Evolutionary conservation across 2,888 invertebrate genomes (phyloP), one percentile per base, ranked within the genome.

Genomic region (Agrochola litura): DNA sequence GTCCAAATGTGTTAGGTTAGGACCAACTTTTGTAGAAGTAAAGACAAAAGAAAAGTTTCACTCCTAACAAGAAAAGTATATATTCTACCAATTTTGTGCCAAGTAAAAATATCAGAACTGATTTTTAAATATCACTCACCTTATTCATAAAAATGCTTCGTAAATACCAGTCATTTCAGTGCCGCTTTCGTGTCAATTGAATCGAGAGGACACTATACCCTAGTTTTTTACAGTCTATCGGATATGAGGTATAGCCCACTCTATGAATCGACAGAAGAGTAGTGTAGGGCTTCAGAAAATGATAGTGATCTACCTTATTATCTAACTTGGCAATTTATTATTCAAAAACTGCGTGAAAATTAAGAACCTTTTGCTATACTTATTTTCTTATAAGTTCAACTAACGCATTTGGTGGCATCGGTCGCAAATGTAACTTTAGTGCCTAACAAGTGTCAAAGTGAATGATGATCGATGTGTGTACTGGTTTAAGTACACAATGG

Each of bases 391-490:
- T n/a, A 79, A 81, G 30, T 64, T 73, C 37, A 58, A 9, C 67
- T 68, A 71, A 77, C 79, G 77, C 73, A 86, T 66, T 67, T 46
- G 79, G 70, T 58, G 22, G n/a, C 43, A 30, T 67, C 43, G 43
- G 46, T 71, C 66, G 70, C 46, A 64, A 73, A 77, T 71, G 37
- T 73, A 82, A 64, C 25, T 68, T 41, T 56, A 82, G 22, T 73
- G 71, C 73, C 30, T 73, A 68, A 61, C 76, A 58, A 63, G 64
- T 76, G 82, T 76, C 77, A 70, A 81, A 61, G 58, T 72, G 49
- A 68, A 60, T 46, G 67, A 67, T 82, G 30, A 14, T 37, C 22
- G 6, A 46, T 82, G 30, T 58, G 12, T 22, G 37, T 22, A 22
- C 25, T 56, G 54, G 78, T 25, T 43, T 54, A 12, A 54, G 61